Conservation (phyloP, 2,797 vertebrate species). For the Paguma larvata region DNA sequence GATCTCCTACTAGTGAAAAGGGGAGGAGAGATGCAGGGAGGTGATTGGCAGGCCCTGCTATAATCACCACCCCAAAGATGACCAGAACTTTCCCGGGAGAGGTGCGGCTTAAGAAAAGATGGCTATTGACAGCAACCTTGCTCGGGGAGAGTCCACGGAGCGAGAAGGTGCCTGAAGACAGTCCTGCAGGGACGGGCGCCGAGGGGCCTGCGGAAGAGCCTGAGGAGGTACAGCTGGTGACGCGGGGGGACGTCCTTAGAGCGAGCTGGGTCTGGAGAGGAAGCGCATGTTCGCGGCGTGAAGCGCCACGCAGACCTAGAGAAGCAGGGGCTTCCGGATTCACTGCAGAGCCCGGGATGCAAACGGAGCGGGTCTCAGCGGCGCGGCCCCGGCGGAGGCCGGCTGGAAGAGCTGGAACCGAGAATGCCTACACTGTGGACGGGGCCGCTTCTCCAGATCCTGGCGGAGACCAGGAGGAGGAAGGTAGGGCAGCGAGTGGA, state of each 20-base stretch:
- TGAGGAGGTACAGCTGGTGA: background rate
- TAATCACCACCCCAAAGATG: background rate
- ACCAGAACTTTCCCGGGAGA: background rate
- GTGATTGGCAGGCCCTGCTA: background rate
- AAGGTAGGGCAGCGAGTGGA: background rate
- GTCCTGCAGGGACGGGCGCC: accelerated
- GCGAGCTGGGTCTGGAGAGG: background rate
- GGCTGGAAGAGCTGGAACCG: background rate
- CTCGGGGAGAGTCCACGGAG: background rate
- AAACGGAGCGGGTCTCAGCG: background rate
- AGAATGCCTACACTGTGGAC: accelerated
- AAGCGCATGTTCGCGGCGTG: accelerated
- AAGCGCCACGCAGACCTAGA: accelerated
- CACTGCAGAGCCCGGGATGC: accelerated
- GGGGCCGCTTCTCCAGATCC: background rate
- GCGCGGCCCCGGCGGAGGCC: background rate
- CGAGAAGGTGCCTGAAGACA: background rate
- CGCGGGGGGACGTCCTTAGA: accelerated
- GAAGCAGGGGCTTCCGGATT: too few relatives aligned
- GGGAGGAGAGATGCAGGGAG: background rate
- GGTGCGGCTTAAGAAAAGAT: background rate
- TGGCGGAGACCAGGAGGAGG: background rate
- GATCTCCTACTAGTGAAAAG: background rate
- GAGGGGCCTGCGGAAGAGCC: background rate
- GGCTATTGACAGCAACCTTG: background rate